Base-by-base conservation (phyloP, 2,888 invertebrate genomes). In the Venustoraphidia nigricollis region DNA sequence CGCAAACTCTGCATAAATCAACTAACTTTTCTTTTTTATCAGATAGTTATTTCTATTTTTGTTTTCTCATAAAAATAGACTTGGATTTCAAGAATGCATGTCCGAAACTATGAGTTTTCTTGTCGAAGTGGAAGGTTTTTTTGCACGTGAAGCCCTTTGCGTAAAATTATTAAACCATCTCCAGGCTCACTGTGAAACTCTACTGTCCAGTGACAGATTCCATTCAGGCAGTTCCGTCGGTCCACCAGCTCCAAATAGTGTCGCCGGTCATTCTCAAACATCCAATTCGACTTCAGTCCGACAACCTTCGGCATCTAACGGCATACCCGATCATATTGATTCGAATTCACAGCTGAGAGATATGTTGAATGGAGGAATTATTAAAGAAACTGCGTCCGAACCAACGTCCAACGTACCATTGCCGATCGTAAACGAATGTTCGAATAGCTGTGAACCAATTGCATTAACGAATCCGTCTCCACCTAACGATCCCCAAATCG, bases 1-100 rank as follows among this genome's bases (percentile, higher is more conserved):
- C 9, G 27, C 13, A 17, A 10, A 34, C 11, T 44, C 35, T 8
- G 11, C 14, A 27, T 42, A 44, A 36, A 36, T 36, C 11, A 13
- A 44, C 36, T 2, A 17, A 6, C 36, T 37, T 38, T 47, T 35
- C 11, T 4, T 38, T 13, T 6, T 13, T 34, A 11, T 14, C 43
- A 11, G 14, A 50, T 36, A 38, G 37, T n/a, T 27, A 9, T 43
- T 13, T 47, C 34, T 43, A 13, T 45, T 58, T 56, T 38, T 27
- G 27, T 27, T 27, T 27, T 27, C 6, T 27, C 6, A 27, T 27
- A 90, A 82, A 66, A 75, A 27, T 27, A 27, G 83, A 48, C 75
- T 87, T 13, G 95, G 95, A 2, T 95, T 83, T 69, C 87, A 88
- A 62, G 94, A 93, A 65, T 94, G 94, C 55, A 77, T 89, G 62